A percentile compares a stretch with the other conserved stretches of the same genome.
Evolutionary conservation across 2,113 vertebrate genomes (phyloP).

Genomic region (Muntiacus reevesi): DNA sequence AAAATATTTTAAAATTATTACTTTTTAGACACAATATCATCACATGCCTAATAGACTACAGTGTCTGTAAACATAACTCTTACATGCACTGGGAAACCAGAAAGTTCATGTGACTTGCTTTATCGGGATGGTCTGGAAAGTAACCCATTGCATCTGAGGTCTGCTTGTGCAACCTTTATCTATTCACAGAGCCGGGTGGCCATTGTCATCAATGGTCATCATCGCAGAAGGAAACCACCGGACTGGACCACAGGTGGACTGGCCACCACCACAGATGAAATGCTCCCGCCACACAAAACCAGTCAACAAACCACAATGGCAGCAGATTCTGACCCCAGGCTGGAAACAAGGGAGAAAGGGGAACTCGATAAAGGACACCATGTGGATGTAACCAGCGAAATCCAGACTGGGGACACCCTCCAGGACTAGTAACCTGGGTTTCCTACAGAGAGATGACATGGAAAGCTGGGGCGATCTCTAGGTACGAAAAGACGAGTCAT

Average conservation of each 20-base stretch:
- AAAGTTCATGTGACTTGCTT: background rate
- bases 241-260: background rate
- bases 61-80: background rate
- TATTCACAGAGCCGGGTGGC: background rate
- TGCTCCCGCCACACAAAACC: background rate
- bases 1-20: background rate
- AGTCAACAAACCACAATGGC: background rate
- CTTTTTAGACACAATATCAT: background rate
- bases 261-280: background rate
- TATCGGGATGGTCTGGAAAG: background rate
- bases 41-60: background rate
- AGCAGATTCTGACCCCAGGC: background rate
- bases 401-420: background rate
- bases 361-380: accelerated
- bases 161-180: too few relatives aligned
- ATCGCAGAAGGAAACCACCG: background rate
- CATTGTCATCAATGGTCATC: background rate
- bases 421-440: background rate
- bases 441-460: background rate
- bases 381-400: accelerated
- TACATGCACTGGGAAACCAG: background rate
- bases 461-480: background rate
- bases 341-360: background rate
- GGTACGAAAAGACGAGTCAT: background rate
- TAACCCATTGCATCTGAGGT: background rate